Evolutionary conservation across 1,140 invertebrate species (phyloP), one percentile per base, ranked within the genome.

Genomic region (Muscidifurax raptorellus): DNA sequence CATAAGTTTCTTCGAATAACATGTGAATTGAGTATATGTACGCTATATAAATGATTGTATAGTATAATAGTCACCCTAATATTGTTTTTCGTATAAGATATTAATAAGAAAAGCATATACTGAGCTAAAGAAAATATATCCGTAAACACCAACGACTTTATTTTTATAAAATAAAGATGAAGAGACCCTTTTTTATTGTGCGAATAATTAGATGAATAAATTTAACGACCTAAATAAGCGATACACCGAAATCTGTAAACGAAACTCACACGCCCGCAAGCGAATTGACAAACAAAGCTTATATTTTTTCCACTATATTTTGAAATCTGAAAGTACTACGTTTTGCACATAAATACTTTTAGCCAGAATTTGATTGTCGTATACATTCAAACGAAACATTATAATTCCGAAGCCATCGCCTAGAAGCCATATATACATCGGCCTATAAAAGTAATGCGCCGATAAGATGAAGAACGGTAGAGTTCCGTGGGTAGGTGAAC

Each of bases 281-380:
- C 18, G 52, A 59, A 59, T 59, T 59, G 52, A 59, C 22, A 0
- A 52, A n/a, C 52, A 59, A 59, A 59, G 36, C 36, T 40, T 22
- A 22, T 22, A 22, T 22, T 7, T 5, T 7, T 5, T n/a, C n/a
- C 52, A 59, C 52, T 22, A 59, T n/a, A 59, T n/a, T 59, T 52
- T 59, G 12, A 64, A 75, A 28, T 30, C 22, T 1, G 44, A 52
- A 18, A 59, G 22, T 7, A 52, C 15, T 12, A 22, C 5, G 30
- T 78, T 83, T 83, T 77, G 75, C 64, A 71, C 82, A 83, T 27
- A 83, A 78, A 83, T 83, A 83, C 66, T 83, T 77, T 77, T 69
- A 78, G 12, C 13, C 52, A 83, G 12, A 15, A 1, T 76, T 67
- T 64, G 44, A 32, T 78, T 2, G n/a, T n/a, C 47, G 25, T 76